Evolutionary conservation across 2,113 vertebrate genomes (phyloP).

Genomic region (Chlorodrepanis virens): DNA sequence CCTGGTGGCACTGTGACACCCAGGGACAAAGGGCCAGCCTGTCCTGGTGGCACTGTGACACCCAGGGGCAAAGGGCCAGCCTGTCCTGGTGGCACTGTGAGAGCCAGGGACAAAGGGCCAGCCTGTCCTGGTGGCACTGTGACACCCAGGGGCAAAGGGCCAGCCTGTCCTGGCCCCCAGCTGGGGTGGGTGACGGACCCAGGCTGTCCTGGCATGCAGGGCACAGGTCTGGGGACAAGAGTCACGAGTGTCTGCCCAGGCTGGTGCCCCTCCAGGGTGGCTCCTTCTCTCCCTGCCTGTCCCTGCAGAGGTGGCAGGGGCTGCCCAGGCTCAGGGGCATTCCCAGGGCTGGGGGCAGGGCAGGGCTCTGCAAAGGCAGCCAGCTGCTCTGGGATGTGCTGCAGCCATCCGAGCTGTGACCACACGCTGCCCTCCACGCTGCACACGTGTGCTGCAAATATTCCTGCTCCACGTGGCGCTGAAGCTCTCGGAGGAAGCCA

Average conservation of each 20-base stretch:
- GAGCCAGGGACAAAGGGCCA: too few relatives aligned
- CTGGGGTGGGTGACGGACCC: too few relatives aligned
- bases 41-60: background rate
- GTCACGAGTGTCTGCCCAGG: too few relatives aligned
- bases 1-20: too few relatives aligned
- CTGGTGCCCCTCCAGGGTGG: too few relatives aligned
- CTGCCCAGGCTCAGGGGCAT: background rate
- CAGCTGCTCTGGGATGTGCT: conserved; percentile 28
- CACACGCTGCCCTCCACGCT: conserved; percentile 35
- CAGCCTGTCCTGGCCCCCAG: background rate
- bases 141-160: too few relatives aligned
- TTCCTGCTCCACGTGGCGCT: conserved; percentile 59
- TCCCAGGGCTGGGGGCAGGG: background rate
- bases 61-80: too few relatives aligned
- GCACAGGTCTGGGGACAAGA: background rate
- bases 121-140: too few relatives aligned
- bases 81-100: too few relatives aligned
- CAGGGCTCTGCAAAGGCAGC: background rate
- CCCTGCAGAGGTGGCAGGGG: background rate
- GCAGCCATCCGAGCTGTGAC: conserved; percentile 33
- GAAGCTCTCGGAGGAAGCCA: conserved; percentile 35
- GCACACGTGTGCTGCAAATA: conserved; percentile 39
- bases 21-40: too few relatives aligned
- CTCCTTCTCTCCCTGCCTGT: rapidly evolving
- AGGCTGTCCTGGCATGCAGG: too few relatives aligned